Evolutionary conservation across 2,888 invertebrate genomes (phyloP), one percentile per base, ranked within the genome.

Genomic region (Bursaphelenchus okinawaensis): DNA sequence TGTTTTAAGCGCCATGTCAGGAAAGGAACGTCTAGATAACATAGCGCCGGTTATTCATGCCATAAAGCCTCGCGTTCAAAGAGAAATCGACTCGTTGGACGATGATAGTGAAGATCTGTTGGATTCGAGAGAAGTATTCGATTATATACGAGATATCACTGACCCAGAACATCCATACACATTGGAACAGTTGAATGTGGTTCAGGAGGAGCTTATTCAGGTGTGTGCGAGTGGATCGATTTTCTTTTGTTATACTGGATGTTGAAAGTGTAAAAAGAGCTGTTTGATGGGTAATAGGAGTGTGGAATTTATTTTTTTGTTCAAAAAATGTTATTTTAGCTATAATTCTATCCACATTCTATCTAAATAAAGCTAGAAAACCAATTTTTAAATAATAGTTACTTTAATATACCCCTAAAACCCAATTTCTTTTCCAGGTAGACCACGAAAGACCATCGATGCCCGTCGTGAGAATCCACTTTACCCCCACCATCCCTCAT

Each of bases 81-180:
- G 52, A 19, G 24, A 20, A 9, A 50, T 27, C 16, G 24, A 26
- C 19, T 8, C 20, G 8, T 16, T 52, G 22, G 70, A 74, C 65
- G 74, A 72, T 22, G 50, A 61, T 31, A 27, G 29, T 50, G 79
- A 75, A 40, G 77, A 80, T 59, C 74, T 70, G 20, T 72, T 80
- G 19, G 80, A 80, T 68, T 66, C 75, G n/a, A 69, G 69, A 12
- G 75, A 75, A 54, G 62, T 73, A 16, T 75, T 75, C 58, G 75
- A 73, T 23, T 71, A 73, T 58, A 73, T 73, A 68, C 88, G 94
- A 50, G 88, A 89, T 78, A 96, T 98, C 19, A 93, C 91, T 80
- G 98, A 98, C 83, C 98, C 98, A 0, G 98, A 98, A 83, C 96
- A 98, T 85, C 98, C 98, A 0, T 84, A 96, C 40, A 90, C 93